These are phyloP conservation scores for Trichonephila clavipes DNA, from an alignment of 1,140 invertebrate species.

Conservation along the genomic window DNA sequence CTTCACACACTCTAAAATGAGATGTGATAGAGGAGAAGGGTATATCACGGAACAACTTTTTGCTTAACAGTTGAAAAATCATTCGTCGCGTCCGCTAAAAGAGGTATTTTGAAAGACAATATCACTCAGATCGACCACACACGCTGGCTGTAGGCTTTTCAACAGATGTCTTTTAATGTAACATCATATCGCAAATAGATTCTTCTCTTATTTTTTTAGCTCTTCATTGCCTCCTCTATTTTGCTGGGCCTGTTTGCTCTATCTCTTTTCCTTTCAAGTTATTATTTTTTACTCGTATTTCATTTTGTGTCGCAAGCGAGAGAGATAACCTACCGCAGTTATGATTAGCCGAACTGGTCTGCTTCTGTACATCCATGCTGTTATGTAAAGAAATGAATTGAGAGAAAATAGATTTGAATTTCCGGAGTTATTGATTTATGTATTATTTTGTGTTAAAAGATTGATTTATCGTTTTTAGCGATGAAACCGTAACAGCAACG, in stretches of 20 bases:
- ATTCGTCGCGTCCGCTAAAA: conserved; percentile 32
- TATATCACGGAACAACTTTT: not conserved
- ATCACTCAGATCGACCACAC: conserved; percentile 30
- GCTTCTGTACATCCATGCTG: not conserved
- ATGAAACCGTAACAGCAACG: too few species aligned
- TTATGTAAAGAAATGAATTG: not conserved
- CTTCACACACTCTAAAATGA: not conserved
- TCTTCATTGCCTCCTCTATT: not conserved
- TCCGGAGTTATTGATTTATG: too few species aligned
- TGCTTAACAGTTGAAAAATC: conserved; percentile 64
- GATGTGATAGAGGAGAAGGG: not conserved
- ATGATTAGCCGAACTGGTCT: conserved; percentile 29
- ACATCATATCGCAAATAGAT: conserved; percentile 56
- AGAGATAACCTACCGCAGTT: conserved; percentile 67
- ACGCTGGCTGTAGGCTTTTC: conserved; percentile 47
- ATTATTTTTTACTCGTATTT: conserved; percentile 32
- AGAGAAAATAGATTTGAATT: not conserved
- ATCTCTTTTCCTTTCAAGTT: not conserved
- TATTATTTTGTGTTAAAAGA: too few species aligned
- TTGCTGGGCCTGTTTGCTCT: not conserved
- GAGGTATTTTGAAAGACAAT: conserved; percentile 56
- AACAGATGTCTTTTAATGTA: conserved; percentile 72
- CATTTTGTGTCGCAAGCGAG: conserved; percentile 24
- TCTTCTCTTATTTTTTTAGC: conserved; percentile 18
- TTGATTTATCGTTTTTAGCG: too few species aligned